Conservation (phyloP, 2,113 vertebrate genomes). For the Aphelocoma coerulescens region DNA sequence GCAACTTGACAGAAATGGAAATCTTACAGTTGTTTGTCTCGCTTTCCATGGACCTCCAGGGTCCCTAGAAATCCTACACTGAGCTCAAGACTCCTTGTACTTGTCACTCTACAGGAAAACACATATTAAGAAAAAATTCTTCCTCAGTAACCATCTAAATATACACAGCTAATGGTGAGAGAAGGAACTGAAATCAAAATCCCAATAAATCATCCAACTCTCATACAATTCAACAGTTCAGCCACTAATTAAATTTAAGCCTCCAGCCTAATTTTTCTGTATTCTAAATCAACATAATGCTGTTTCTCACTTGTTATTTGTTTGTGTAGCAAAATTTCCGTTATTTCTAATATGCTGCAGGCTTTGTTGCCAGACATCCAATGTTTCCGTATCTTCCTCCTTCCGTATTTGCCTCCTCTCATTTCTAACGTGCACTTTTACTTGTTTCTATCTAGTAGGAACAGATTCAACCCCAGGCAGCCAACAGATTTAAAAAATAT, state of each 20-base stretch:
- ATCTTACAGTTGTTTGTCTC: background rate
- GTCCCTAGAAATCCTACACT: background rate
- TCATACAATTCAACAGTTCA: background rate
- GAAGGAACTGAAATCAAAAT: background rate
- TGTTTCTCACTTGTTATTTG: background rate
- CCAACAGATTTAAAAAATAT: background rate
- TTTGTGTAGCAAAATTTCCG: background rate
- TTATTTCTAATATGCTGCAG: rapidly evolving
- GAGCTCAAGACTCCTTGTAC: background rate
- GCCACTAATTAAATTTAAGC: background rate
- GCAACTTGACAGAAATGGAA: background rate
- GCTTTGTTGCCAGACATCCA: background rate
- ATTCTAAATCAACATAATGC: background rate
- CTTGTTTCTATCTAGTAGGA: background rate
- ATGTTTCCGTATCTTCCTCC: background rate
- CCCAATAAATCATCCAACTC: background rate
- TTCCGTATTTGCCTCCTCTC: background rate
- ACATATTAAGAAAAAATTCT: background rate
- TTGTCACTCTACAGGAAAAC: background rate
- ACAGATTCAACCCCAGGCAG: background rate
- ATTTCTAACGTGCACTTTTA: background rate
- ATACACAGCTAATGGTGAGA: rapidly evolving
- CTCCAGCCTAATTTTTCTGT: background rate
- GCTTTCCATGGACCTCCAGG: background rate
- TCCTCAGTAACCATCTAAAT: background rate